A percentile compares a stretch with the other conserved stretches of the same genome.
phyloP scores from a whole-genome alignment of 2,113 vertebrate species.

The Gracilinanus agilis region DNA sequence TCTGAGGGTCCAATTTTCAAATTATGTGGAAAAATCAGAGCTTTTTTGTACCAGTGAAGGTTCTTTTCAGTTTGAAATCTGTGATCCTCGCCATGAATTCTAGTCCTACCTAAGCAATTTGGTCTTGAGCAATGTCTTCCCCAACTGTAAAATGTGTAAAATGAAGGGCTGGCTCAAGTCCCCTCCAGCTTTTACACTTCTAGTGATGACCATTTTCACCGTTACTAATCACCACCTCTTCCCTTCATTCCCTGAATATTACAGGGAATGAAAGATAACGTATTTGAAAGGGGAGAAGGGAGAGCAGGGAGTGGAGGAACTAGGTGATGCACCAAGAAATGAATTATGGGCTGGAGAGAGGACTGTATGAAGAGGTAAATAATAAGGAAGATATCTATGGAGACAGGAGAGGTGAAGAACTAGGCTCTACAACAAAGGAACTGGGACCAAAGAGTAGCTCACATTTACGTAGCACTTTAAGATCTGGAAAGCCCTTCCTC shows the following conservation, averaged over 20 bases:
- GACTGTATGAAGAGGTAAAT: background rate
- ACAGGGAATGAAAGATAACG: background rate
- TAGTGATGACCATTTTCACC: slow-evolving; percentile 25
- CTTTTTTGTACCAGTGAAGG: background rate
- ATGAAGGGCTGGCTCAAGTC: background rate
- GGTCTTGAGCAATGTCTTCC: background rate
- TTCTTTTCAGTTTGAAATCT: background rate
- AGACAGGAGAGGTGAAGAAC: background rate
- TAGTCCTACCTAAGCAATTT: background rate
- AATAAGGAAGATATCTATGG: background rate
- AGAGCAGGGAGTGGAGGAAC: background rate
- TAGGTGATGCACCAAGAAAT: slow-evolving; percentile 25
- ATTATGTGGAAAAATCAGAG: background rate
- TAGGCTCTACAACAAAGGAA: background rate
- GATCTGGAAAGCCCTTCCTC: background rate
- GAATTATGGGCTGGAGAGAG: background rate
- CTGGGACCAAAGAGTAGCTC: background rate
- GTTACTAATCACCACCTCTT: slow-evolving; percentile 29
- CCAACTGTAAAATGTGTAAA: background rate
- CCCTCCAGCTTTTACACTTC: slow-evolving; percentile 36
- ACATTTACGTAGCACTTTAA: background rate
- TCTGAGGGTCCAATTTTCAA: background rate
- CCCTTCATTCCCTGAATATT: slow-evolving; percentile 18
- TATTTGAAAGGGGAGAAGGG: background rate
- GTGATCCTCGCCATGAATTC: background rate